Conservation (phyloP, 2,888 invertebrate species). For the Myopa testacea region DNA sequence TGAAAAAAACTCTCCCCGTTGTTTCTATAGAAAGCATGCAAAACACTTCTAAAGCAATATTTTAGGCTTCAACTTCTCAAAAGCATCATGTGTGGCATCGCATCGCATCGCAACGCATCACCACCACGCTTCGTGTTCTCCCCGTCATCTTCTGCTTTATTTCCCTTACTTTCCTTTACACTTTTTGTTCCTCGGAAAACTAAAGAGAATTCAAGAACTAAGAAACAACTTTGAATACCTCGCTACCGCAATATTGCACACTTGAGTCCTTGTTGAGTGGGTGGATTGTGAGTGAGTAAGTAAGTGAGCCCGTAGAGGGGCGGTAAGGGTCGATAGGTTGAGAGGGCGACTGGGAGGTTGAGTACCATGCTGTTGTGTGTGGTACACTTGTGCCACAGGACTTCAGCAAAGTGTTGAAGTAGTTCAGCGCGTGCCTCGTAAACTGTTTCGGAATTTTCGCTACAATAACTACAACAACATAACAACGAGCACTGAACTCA, state of each 20-base stretch:
- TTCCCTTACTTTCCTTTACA: not conserved
- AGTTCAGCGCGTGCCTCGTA: conserved; percentile 49
- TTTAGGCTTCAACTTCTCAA: not conserved
- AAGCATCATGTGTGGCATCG: conserved; percentile 28
- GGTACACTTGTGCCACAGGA: conserved; percentile 16
- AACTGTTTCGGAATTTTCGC: conserved; percentile 40
- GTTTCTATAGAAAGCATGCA: not conserved
- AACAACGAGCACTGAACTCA: not conserved
- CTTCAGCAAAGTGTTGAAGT: conserved; percentile 40
- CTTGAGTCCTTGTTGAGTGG: conserved; percentile 28
- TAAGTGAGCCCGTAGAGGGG: not conserved
- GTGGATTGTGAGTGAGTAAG: not conserved
- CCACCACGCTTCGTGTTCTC: not conserved
- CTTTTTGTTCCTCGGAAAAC: not conserved
- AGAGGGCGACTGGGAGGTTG: not conserved
- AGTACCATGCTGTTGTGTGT: not conserved
- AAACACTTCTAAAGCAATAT: conserved; percentile 12
- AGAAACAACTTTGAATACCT: not conserved
- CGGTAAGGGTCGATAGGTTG: not conserved
- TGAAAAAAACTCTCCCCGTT: not conserved
- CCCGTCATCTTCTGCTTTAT: not conserved
- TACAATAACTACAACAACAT: conserved; percentile 23
- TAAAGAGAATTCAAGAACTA: too few species aligned
- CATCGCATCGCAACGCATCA: not conserved
- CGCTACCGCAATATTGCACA: conserved; percentile 24